phyloP scores from a whole-genome alignment of 2,113 vertebrate genomes.

The Elaphurus davidianus region DNA sequence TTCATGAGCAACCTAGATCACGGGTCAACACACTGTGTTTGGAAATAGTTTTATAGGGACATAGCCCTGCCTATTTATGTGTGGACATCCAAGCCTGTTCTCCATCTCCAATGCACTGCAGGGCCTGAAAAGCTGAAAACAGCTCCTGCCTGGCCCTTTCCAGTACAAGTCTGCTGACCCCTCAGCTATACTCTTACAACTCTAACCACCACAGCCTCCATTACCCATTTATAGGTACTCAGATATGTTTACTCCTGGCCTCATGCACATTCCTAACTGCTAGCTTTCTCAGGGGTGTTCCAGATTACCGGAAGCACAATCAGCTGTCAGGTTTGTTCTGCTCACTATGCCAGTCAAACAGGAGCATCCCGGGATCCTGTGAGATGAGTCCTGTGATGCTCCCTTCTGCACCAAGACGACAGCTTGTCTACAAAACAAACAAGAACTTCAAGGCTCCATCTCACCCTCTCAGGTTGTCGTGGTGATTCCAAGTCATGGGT shows the following conservation, averaged over 20 bases:
- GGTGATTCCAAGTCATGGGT: not conserved
- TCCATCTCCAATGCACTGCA: not conserved
- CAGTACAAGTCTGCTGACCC: not conserved
- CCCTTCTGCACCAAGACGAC: not conserved
- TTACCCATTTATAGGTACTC: not conserved
- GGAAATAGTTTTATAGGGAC: conserved; percentile 10
- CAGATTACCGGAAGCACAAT: not conserved
- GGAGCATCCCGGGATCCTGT: not conserved
- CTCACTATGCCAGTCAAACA: not conserved
- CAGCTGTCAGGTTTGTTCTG: not conserved
- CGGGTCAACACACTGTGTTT: not conserved
- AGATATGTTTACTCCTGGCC: not conserved
- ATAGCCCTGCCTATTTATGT: not conserved
- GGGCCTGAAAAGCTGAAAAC: not conserved
- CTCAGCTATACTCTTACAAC: not conserved
- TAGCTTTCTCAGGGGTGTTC: not conserved
- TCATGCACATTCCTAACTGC: not conserved
- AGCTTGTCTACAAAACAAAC: not conserved
- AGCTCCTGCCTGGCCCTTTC: not conserved
- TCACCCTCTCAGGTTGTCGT: conserved; percentile 73
- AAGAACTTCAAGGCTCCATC: not conserved
- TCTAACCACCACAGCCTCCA: not conserved
- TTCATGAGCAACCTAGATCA: not conserved
- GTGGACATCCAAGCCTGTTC: not conserved
- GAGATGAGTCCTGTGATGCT: not conserved